A percentile compares a stretch with the other conserved stretches of the same genome.
phyloP scores from a whole-genome alignment of 2,113 vertebrate species.

The Callithrix jacchus region DNA sequence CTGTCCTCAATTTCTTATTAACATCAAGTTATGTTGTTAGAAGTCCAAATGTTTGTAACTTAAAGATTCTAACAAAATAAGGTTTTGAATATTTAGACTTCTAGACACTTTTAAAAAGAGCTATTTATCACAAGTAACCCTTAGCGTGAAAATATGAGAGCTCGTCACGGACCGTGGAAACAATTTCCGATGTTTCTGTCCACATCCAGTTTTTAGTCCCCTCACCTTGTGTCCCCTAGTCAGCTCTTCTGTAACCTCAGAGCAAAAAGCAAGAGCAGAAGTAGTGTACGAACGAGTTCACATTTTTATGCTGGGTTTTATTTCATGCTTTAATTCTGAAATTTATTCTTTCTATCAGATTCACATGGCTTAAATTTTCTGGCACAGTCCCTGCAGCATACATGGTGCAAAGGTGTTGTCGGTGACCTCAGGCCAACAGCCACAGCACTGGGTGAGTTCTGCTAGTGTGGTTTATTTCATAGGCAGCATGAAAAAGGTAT shows the following conservation, averaged over 20 bases:
- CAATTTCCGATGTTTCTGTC: not conserved
- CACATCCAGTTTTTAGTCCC: not conserved
- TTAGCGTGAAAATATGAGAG: not conserved
- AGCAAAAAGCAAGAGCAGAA: not conserved
- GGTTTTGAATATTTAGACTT: not conserved
- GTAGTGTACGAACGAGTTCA: not conserved
- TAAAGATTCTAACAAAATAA: not conserved
- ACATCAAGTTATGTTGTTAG: not conserved
- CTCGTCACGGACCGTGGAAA: fast-evolving
- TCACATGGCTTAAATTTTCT: constrained; percentile 40
- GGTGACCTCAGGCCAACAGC: not conserved
- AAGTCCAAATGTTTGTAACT: not conserved
- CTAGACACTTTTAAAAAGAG: not conserved
- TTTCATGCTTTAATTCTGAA: constrained; percentile 7
- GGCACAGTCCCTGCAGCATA: constrained; percentile 27
- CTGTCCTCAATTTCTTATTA: not conserved
- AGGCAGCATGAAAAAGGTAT: not conserved
- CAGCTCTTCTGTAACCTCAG: not conserved
- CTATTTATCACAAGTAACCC: not conserved
- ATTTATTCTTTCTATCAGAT: constrained; percentile 20
- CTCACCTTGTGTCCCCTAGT: not conserved
- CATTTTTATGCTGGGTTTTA: not conserved
- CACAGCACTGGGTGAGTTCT: constrained; percentile 1
- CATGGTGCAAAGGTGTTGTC: not conserved
- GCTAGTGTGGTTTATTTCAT: not conserved